phyloP scores from a whole-genome alignment of 2,113 vertebrate genomes.

The Tragelaphus imberbis region DNA sequence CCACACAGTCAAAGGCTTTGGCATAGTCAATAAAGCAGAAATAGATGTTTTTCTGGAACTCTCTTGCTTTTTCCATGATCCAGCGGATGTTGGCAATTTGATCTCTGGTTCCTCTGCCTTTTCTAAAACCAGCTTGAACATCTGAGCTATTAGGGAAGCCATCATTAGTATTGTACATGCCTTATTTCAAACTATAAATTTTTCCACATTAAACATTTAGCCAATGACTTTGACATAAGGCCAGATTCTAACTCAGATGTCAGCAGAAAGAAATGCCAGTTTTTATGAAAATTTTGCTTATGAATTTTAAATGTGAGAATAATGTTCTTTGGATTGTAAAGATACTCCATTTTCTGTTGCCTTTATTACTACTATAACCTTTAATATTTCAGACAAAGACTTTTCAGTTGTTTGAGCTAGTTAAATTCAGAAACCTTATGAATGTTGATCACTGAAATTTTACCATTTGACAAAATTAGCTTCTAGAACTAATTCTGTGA shows the following conservation, averaged over 20 bases:
- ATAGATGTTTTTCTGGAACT: too few relatives aligned
- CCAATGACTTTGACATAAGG: neutral
- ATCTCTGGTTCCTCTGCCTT: too few relatives aligned
- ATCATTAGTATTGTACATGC: neutral
- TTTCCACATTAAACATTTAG: slow-evolving; percentile 24
- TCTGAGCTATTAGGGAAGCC: neutral
- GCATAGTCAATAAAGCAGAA: too few relatives aligned
- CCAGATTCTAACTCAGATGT: slow-evolving; percentile 20
- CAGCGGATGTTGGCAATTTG: too few relatives aligned
- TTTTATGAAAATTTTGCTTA: slow-evolving; percentile 37
- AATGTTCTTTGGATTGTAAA: neutral
- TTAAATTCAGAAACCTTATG: neutral
- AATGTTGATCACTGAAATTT: slow-evolving; percentile 12
- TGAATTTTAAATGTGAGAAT: slow-evolving; percentile 33
- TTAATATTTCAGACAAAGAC: neutral
- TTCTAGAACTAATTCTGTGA: neutral
- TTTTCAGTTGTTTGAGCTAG: neutral
- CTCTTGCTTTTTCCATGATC: too few relatives aligned
- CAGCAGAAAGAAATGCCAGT: neutral
- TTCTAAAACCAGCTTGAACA: too few relatives aligned
- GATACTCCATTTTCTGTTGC: neutral
- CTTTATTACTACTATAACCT: neutral
- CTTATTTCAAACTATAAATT: neutral
- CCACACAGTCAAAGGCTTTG: too few relatives aligned
- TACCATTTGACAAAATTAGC: slow-evolving; percentile 10